Evolutionary conservation across 1,140 invertebrate species (phyloP), one percentile per base, ranked within the genome.

Genomic region (Drosophila teissieri): DNA sequence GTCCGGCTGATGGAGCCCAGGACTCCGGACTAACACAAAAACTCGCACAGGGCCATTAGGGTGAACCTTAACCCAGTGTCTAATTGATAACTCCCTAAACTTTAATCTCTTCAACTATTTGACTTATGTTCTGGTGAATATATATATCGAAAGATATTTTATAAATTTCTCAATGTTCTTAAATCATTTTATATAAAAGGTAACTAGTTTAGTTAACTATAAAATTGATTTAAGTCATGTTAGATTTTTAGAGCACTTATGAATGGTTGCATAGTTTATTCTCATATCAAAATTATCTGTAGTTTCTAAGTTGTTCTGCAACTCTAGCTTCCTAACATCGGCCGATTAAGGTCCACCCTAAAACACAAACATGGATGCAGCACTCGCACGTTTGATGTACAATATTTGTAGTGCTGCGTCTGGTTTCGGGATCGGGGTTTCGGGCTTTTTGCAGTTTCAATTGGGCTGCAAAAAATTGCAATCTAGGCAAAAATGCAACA

Each of bases 401-500:
- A 88, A 89, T 89, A 89, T 89, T 89, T 88, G 83, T 89, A 84
- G 84, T 84, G 68, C 61, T 67, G 51, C 31, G 55, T 40, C 46
- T 61, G 56, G 61, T 53, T 54, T 54, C 31, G 15, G 46, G 37
- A 52, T 34, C 39, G 34, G 64, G 24, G 68, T 61, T 81, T 36
- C 39, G 53, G 51, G 72, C 72, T 80, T 84, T 89, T 89, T 78
- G 49, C 77, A 77, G 77, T 74, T 89, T 89, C 61, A 74, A 89
- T 78, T 84, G 73, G 64, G 64, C 73, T 82, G 85, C 84, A 89
- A 89, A 89, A 89, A 89, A 89, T 79, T 89, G 85, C 85, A 89
- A 89, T 89, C 85, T 90, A 89, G 85, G 86, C 85, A 90, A 89
- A 89, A 89, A 89, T 89, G 85, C 85, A 89, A 90, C 85, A 89